These are phyloP conservation scores for Scaptomyza montana DNA, from an alignment of 1,140 invertebrate species.

Conservation along the genomic window DNA sequence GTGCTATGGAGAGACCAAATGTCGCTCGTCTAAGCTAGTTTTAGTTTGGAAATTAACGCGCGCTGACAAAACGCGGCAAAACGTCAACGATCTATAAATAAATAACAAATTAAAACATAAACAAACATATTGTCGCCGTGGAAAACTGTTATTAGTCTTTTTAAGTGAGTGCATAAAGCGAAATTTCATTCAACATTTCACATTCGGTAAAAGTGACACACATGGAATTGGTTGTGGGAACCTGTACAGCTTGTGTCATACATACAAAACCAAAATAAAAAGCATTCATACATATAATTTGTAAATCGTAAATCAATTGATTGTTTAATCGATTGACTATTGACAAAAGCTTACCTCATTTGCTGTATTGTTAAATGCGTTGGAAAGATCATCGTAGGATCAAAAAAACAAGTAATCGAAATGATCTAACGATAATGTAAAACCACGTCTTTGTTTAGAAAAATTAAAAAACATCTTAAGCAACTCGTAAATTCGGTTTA, in stretches of 20 bases:
- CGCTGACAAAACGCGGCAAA: conserved; percentile 36
- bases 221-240: background rate
- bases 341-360: conserved; percentile 27
- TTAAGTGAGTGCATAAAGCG: conserved; percentile 17
- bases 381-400: conserved; percentile 5
- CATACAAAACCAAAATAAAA: background rate
- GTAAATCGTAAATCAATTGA: background rate
- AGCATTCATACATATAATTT: background rate
- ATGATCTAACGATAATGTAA: background rate
- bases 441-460: background rate
- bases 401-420: background rate
- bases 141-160: conserved; percentile 24
- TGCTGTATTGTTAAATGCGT: conserved; percentile 1
- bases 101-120: conserved; percentile 9
- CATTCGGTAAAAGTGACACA: conserved; percentile 1
- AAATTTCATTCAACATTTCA: conserved; percentile 25
- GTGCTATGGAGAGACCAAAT: conserved; percentile 13
- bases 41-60: conserved; percentile 57
- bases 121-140: conserved; percentile 12
- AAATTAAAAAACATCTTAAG: background rate
- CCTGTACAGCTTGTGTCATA: background rate
- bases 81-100: conserved; percentile 33
- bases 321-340: conserved; percentile 6
- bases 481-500: conserved; percentile 22
- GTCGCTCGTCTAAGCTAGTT: conserved; percentile 56